These are phyloP conservation scores for Nephrotoma appendiculata DNA, from an alignment of 2,888 invertebrate species.

Conservation along the genomic window DNA sequence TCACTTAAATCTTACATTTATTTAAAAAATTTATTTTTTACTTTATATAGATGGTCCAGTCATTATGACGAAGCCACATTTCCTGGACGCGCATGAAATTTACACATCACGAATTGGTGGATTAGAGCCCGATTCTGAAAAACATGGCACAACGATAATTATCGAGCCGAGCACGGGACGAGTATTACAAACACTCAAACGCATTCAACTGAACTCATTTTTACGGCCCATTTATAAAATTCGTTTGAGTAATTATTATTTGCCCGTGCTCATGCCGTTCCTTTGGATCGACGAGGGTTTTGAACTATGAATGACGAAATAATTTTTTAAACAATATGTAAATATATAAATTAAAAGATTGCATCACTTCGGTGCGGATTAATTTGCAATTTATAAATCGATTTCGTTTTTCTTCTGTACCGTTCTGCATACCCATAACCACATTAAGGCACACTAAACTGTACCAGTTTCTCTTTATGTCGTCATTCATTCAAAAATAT, in stretches of 20 bases:
- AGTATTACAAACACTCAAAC: conserved; percentile 44
- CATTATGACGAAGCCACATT: conserved; percentile 57
- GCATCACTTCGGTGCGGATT: too few species aligned
- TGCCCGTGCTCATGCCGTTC: conserved; percentile 43
- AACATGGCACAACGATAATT: conserved; percentile 50
- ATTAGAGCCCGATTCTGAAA: conserved; percentile 38
- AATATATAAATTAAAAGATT: too few species aligned
- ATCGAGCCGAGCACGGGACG: conserved; percentile 54
- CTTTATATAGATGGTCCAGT: conserved; percentile 44
- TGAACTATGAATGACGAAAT: conserved; percentile 35
- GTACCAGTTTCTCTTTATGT: too few species aligned
- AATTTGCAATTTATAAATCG: too few species aligned
- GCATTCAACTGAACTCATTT: conserved; percentile 56
- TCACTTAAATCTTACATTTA: too few species aligned
- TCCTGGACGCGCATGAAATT: conserved; percentile 42
- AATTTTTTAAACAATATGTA: conserved; percentile 16
- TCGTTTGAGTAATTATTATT: conserved; percentile 35
- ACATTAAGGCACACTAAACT: too few species aligned
- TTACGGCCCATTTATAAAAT: conserved; percentile 40
- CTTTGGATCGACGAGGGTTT: conserved; percentile 54
- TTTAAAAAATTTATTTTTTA: too few species aligned
- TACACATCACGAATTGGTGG: conserved; percentile 46
- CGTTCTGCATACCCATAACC: too few species aligned
- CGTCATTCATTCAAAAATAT: too few species aligned
- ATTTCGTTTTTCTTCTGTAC: too few species aligned